A percentile compares a stretch with the other conserved stretches of the same genome.
Conservation (phyloP, 1,140 invertebrate species). For the Panagrolaimus sp. region DNA sequence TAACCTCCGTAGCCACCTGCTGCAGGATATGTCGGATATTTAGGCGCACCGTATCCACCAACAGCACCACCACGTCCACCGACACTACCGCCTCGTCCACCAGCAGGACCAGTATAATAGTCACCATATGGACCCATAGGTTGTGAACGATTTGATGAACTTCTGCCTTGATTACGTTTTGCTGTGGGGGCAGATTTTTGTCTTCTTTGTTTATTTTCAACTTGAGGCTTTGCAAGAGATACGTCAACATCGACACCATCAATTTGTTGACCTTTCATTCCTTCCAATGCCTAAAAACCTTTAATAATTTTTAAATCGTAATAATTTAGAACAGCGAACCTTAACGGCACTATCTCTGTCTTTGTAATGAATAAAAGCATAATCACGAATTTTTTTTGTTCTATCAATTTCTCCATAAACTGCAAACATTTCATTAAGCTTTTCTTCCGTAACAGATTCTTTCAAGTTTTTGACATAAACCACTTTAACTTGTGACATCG, state of each 20-base stretch:
- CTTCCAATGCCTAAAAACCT: constrained; percentile 74
- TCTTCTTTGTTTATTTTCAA: constrained; percentile 80
- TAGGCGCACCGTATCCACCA: constrained; percentile 24
- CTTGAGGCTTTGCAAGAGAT: constrained; percentile 92
- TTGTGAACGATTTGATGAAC: background rate
- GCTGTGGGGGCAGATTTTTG: constrained; percentile 13
- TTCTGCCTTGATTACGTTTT: constrained; percentile 7
- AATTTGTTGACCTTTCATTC: constrained; percentile 83
- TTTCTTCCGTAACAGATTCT: constrained; percentile 89
- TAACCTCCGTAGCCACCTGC: constrained; percentile 26
- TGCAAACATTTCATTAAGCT: constrained; percentile 87
- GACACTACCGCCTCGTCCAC: constrained; percentile 4
- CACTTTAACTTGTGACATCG: constrained; percentile 97
- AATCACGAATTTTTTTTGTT: constrained; percentile 86
- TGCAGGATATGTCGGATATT: constrained; percentile 19
- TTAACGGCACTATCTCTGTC: constrained; percentile 89
- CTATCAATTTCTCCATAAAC: constrained; percentile 86
- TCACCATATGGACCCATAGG: constrained; percentile 24
- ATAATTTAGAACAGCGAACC: constrained; percentile 25
- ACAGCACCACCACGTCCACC: constrained; percentile 25
- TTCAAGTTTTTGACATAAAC: constrained; percentile 94
- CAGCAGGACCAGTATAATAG: constrained; percentile 21
- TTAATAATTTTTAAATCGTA: constrained; percentile 15
- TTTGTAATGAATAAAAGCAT: constrained; percentile 97
- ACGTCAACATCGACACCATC: constrained; percentile 76